A percentile compares a stretch with the other conserved stretches of the same genome.
Evolutionary conservation across 2,888 invertebrate genomes (phyloP).

Genomic region (Hirtodrosophila duncani): DNA sequence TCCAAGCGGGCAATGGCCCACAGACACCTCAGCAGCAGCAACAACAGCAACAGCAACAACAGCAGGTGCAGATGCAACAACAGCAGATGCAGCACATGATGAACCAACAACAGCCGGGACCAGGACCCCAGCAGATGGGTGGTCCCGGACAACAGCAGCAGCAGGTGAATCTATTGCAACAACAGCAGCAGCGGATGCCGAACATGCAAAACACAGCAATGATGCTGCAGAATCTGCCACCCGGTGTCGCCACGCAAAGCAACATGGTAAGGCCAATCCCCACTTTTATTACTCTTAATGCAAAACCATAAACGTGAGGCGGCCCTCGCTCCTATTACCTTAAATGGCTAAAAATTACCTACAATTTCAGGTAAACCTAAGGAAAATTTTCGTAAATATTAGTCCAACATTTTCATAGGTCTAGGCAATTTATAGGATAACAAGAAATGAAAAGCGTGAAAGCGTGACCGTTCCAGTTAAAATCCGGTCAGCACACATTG

Average conservation of each 20-base stretch:
- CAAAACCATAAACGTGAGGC: too few species aligned
- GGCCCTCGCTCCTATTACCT: too few species aligned
- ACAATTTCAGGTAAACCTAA: too few species aligned
- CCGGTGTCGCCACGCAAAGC: constrained; percentile 71
- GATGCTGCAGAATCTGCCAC: constrained; percentile 71
- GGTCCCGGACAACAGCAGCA: constrained; percentile 46
- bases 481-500: too few species aligned
- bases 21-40: constrained; percentile 66
- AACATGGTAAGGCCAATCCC: constrained; percentile 78
- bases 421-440: too few species aligned
- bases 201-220: constrained; percentile 77
- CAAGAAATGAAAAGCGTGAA: too few species aligned
- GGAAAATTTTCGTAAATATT: too few species aligned
- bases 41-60: constrained; percentile 70
- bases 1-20: constrained; percentile 65
- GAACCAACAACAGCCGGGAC: constrained; percentile 73
- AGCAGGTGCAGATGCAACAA: constrained; percentile 80
- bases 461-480: too few species aligned
- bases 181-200: constrained; percentile 74
- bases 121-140: constrained; percentile 76
- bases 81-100: constrained; percentile 78
- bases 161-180: constrained; percentile 59
- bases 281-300: too few species aligned
- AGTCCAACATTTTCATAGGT: too few species aligned
- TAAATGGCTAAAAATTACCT: too few species aligned